A percentile compares a stretch with the other conserved stretches of the same genome.
Conservation (phyloP, 2,113 vertebrate species). For the Nycticebus coucang region DNA sequence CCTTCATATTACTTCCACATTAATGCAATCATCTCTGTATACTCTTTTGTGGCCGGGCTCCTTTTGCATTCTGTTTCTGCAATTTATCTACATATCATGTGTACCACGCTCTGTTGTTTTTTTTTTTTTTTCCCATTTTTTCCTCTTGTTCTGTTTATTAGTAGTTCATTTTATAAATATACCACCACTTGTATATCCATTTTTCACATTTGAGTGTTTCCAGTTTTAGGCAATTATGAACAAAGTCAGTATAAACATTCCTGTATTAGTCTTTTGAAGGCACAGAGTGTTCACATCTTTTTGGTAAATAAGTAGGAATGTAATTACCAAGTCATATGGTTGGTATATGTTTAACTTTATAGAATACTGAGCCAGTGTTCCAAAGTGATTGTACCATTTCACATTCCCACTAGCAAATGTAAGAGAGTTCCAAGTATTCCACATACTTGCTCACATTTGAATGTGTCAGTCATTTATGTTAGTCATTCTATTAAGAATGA, state of each 20-base stretch:
- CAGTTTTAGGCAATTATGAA: constrained; percentile 26
- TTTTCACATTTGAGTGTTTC: constrained; percentile 2
- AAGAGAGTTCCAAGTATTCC: constrained; percentile 10
- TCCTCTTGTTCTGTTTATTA: background rate
- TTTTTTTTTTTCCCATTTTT: background rate
- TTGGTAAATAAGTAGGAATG: constrained; percentile 30
- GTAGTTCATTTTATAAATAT: background rate
- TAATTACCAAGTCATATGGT: background rate
- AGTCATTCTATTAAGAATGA: constrained; percentile 38
- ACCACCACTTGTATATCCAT: background rate
- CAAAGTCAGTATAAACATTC: constrained; percentile 8
- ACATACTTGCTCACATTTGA: background rate
- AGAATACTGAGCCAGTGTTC: background rate
- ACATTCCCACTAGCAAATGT: background rate
- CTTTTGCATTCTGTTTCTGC: background rate
- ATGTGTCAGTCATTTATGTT: background rate
- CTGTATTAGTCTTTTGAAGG: background rate
- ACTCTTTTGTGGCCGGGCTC: background rate
- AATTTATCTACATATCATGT: background rate
- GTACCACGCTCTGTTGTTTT: background rate
- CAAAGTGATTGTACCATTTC: background rate
- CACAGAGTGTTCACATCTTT: background rate
- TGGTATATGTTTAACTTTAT: background rate
- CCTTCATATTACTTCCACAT: constrained; percentile 1
- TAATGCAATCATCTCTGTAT: background rate